These are phyloP conservation scores for Brachionus rubens DNA, from an alignment of 1,140 invertebrate genomes.

Conservation along the genomic window DNA sequence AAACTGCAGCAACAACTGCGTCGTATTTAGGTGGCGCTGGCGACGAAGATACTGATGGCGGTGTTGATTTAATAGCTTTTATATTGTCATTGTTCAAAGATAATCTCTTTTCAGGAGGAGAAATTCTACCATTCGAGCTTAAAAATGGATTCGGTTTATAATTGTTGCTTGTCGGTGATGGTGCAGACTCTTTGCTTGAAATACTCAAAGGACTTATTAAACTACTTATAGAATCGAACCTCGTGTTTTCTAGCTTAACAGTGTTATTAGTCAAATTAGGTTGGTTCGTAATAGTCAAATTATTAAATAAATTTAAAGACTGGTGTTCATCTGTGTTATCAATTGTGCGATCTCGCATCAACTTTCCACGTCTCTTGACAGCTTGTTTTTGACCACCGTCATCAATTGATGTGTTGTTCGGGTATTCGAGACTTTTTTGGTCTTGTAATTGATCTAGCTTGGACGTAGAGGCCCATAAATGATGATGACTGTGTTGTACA, in stretches of 20 bases:
- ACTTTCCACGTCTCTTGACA: background rate
- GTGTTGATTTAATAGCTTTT: background rate
- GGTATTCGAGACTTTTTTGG: background rate
- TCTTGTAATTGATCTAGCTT: conserved; percentile 2
- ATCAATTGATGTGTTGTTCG: background rate
- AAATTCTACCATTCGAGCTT: background rate
- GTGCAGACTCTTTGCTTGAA: background rate
- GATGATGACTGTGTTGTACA: background rate
- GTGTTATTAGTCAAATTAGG: background rate
- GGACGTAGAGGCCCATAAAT: conserved; percentile 7
- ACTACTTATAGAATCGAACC: conserved; percentile 31
- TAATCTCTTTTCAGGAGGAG: conserved; percentile 16
- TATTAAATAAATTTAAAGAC: background rate
- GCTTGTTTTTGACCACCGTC: background rate
- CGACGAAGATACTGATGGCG: background rate
- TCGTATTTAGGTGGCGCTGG: background rate
- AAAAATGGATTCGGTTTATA: background rate
- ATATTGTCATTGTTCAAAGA: conserved; percentile 2
- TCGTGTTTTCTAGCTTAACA: background rate
- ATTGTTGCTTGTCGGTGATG: background rate
- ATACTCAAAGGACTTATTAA: conserved; percentile 11
- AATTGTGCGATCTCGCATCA: conserved; percentile 17
- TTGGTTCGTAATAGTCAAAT: background rate
- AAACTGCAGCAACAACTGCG: background rate
- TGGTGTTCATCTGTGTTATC: conserved; percentile 17